Evolutionary conservation across 2,797 vertebrate genomes (phyloP), one percentile per base, ranked within the genome.

Genomic region (Aeoliscus strigatus): DNA sequence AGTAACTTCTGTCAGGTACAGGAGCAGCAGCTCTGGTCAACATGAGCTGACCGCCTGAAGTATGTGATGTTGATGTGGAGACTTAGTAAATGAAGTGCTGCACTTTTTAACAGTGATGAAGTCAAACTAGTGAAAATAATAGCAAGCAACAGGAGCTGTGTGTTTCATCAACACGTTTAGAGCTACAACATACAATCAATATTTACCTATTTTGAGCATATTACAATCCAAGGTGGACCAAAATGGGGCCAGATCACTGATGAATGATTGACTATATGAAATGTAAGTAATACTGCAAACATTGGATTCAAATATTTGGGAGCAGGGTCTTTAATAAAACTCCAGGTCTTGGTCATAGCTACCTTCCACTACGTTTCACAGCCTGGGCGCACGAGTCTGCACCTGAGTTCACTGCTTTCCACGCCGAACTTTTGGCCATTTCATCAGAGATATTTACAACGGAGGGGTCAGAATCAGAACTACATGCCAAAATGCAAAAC

Each of bases 401-500:
- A 69, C 67, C 89, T 80, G 88, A 57, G 83, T 90, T 81, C 85
- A 92, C 90, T 57, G 91, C 89, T 86, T 91, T 94, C 91, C 89
- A 92, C 50, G 87, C 86, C 66, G 88, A 82, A 38, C 89, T 92
- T 93, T 93, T 92, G 88, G 87, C 88, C 91, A 91, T 92, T 89
- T 94, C 91, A 67, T 92, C 90, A 87, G 91, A 92, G 91, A 92
- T 93, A 87, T 94, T 94, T 90, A 92, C 86, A 87, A 92, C 38
- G 79, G 90, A 91, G 60, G 88, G 90, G 79, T 92, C 91, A 89
- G 82, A 35, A 31, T 70, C 70, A 73, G 66, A 77, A 75, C 94
- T 93, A 80, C 81, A 86, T 88, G 88, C 88, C 88, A 70, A 90
- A 38, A 90, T 61, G 64, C 66, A 70, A 49, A 60, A 37, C 25